A percentile compares a stretch with the other conserved stretches of the same genome.
Conservation (phyloP, 53 echinoderm and acorn worm genomes). For the Echinometra lucunter region DNA sequence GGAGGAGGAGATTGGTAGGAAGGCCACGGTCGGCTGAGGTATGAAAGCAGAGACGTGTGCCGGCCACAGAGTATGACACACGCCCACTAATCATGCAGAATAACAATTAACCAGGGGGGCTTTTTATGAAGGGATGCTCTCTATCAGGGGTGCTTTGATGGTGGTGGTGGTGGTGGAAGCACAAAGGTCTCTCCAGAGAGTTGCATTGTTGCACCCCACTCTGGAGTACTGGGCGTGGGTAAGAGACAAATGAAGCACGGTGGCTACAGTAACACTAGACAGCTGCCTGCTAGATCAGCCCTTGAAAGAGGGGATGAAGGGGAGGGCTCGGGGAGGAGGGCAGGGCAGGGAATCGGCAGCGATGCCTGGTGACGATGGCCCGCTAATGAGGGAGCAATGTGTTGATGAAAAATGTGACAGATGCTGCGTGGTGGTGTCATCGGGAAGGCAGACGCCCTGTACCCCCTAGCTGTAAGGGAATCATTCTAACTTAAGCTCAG, state of each 20-base stretch:
- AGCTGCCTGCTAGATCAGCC: constrained; percentile 56
- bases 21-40: constrained; percentile 38
- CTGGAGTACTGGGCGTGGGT: neutral
- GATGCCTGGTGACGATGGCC: constrained; percentile 25
- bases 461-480: constrained; percentile 55
- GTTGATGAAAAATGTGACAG: constrained; percentile 57
- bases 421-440: constrained; percentile 49
- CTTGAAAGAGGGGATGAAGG: neutral
- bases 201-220: constrained; percentile 12
- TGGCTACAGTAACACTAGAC: constrained; percentile 68
- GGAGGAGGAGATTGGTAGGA: constrained; percentile 54
- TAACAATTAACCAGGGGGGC: constrained; percentile 67
- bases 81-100: constrained; percentile 70
- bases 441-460: constrained; percentile 35
- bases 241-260: constrained; percentile 30
- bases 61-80: constrained; percentile 43
- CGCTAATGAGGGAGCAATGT: constrained; percentile 57
- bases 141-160: constrained; percentile 32
- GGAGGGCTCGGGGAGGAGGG: constrained; percentile 2
- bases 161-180: constrained; percentile 36
- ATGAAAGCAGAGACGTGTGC: constrained; percentile 63
- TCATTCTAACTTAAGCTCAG: constrained; percentile 1
- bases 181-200: constrained; percentile 62
- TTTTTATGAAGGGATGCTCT: constrained; percentile 54
- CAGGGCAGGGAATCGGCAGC: neutral